Percentiles rank a stretch among this genome's conserved stretches.
Evolutionary conservation across 2,888 invertebrate genomes (phyloP).

Genomic region (Volucella inanis): DNA sequence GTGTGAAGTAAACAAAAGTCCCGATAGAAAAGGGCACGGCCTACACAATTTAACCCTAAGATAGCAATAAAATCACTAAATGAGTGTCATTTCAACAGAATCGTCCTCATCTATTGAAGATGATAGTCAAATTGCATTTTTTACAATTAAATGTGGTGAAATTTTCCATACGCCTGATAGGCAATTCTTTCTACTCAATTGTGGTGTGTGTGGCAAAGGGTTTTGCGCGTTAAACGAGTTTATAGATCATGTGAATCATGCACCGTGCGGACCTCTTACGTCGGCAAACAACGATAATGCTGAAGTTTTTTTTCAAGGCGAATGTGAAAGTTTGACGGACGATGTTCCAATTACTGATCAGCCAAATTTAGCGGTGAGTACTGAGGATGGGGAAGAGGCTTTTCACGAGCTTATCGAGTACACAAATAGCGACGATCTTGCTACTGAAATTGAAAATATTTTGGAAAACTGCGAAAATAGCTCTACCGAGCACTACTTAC

Average conservation of each 20-base stretch:
- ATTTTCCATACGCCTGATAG: slow-evolving; percentile 60
- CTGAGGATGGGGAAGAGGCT: slow-evolving; percentile 36
- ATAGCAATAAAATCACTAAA: neutral
- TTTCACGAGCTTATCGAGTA: slow-evolving; percentile 59
- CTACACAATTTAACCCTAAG: neutral
- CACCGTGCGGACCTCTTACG: slow-evolving; percentile 31
- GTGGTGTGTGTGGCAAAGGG: slow-evolving; percentile 55
- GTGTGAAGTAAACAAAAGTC: slow-evolving; percentile 29
- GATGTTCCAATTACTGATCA: slow-evolving; percentile 6
- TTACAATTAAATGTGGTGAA: slow-evolving; percentile 60
- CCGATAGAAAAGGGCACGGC: slow-evolving; percentile 25
- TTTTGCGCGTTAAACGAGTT: slow-evolving; percentile 59
- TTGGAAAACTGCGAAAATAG: slow-evolving; percentile 15
- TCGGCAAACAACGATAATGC: neutral
- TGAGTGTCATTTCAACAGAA: slow-evolving; percentile 39
- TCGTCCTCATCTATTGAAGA: slow-evolving; percentile 21
- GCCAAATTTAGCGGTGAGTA: neutral
- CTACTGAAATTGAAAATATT: slow-evolving; percentile 37
- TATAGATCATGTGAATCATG: slow-evolving; percentile 58
- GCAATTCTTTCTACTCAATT: slow-evolving; percentile 55
- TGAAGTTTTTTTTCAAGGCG: slow-evolving; percentile 11
- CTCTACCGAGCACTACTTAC: slow-evolving; percentile 27
- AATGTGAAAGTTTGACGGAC: slow-evolving; percentile 35
- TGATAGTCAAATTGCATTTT: slow-evolving; percentile 52
- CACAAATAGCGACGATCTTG: slow-evolving; percentile 38